Percentiles rank a stretch among this genome's conserved stretches.
Evolutionary conservation across 2,113 vertebrate species (phyloP).

Genomic region (Protomyctophum bolini): DNA sequence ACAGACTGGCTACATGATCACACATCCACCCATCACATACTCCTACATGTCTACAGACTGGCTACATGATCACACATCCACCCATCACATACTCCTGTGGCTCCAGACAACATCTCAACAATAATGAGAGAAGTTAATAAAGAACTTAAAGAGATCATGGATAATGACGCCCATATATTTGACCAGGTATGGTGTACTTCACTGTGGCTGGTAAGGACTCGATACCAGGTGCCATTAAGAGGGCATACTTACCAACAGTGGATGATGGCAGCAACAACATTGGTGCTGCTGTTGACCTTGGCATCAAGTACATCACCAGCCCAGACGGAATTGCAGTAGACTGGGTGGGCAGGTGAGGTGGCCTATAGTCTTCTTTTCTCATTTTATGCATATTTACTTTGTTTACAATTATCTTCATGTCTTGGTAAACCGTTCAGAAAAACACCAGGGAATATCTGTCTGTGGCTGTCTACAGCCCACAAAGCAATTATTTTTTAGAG

Average conservation of each 20-base stretch:
- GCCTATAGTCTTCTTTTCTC: not conserved
- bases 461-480: too few relatives aligned
- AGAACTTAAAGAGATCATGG: not conserved
- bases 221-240: constrained; percentile 85
- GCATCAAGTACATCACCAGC: constrained; percentile 85
- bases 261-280: constrained; percentile 88
- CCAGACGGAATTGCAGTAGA: constrained; percentile 93
- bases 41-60: too few relatives aligned
- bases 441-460: too few relatives aligned
- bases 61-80: not conserved
- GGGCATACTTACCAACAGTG: constrained; percentile 87
- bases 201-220: constrained; percentile 83
- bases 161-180: constrained; percentile 3
- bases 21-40: not conserved
- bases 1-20: too few relatives aligned
- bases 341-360: constrained; percentile 89
- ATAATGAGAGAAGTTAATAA: too few relatives aligned
- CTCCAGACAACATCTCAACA: not conserved
- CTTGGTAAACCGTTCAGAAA: not conserved
- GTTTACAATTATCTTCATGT: not conserved
- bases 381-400: not conserved
- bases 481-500: too few relatives aligned
- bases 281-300: constrained; percentile 81
- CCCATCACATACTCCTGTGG: not conserved
- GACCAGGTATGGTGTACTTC: constrained; percentile 89